Evolutionary conservation across 2,797 vertebrate species (phyloP), one percentile per base, ranked within the genome.

Genomic region (Oophaga sylvatica): DNA sequence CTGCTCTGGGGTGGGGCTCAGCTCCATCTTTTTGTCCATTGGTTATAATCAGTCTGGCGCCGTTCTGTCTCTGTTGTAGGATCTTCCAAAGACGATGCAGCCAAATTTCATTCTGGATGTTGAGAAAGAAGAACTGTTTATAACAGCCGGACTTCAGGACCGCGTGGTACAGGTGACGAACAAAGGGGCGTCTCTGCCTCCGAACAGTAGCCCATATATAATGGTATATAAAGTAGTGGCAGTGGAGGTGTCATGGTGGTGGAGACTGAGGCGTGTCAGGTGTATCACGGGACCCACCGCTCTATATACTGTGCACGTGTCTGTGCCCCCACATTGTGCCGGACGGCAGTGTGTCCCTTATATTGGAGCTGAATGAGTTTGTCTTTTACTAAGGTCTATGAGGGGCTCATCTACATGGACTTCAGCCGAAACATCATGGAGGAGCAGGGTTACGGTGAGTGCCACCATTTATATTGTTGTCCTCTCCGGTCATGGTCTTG

Each of bases 341-440:
- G 48, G 8, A 11, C 48, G 8, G 48, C 8, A 7, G 9, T 26
- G 7, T 0, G 11, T 35, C 15, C 11, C 2, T 26, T 29, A 12
- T 11, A 67, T 45, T 73, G 12, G 8, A 22, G 71, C 17, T 45
- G 10, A 20, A 2, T 71, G 17, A 19, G n/a, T 35, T 62, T 35
- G 31, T 35, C 3, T 26, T 19, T 20, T 62, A 53, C n/a, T 45
- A 56, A 89, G 87, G 96, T 97, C 31, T 97, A 96, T 86, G 95
- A 96, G 90, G 96, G 96, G 3, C 91, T 97, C 56, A 93, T 97
- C 83, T 96, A 96, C 92, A 97, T 97, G 96, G 95, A 97, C 89
- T 97, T 97, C 90, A 95, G 92, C 91, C 95, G 94, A 89, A 71
- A 92, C 68, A 91, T 96, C 17, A 96, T 96, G 96, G 95, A 96